Evolutionary conservation across 2,113 vertebrate genomes (phyloP).

Genomic region (Cygnus buccinator): DNA sequence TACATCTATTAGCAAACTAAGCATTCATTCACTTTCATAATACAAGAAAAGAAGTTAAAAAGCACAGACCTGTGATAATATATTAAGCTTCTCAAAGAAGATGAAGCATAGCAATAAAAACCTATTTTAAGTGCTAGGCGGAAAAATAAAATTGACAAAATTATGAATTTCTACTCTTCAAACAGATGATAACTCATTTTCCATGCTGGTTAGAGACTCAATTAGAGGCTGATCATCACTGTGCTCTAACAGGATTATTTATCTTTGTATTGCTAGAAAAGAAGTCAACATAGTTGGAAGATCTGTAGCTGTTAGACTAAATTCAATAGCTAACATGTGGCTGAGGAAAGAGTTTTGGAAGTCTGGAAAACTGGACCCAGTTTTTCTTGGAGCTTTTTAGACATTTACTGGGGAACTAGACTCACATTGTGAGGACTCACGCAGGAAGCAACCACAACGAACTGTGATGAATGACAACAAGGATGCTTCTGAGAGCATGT

Average conservation of each 20-base stretch:
- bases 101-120: background rate
- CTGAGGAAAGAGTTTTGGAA: background rate
- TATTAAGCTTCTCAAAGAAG: background rate
- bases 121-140: background rate
- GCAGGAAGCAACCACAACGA: background rate
- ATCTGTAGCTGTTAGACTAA: background rate
- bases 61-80: background rate
- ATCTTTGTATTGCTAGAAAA: background rate
- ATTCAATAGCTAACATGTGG: background rate
- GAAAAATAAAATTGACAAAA: background rate
- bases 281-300: background rate
- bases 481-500: background rate
- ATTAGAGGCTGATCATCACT: background rate
- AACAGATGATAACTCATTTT: background rate
- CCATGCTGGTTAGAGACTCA: background rate
- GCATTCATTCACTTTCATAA: background rate
- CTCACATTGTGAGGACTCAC: background rate
- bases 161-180: background rate
- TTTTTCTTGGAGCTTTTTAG: background rate
- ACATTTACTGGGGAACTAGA: background rate
- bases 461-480: background rate
- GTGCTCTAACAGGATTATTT: background rate
- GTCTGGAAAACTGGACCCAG: background rate
- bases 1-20: background rate
- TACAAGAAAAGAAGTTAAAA: background rate